These are phyloP conservation scores for Escarpia spicata DNA, from an alignment of 2,888 invertebrate genomes.

Conservation along the genomic window DNA sequence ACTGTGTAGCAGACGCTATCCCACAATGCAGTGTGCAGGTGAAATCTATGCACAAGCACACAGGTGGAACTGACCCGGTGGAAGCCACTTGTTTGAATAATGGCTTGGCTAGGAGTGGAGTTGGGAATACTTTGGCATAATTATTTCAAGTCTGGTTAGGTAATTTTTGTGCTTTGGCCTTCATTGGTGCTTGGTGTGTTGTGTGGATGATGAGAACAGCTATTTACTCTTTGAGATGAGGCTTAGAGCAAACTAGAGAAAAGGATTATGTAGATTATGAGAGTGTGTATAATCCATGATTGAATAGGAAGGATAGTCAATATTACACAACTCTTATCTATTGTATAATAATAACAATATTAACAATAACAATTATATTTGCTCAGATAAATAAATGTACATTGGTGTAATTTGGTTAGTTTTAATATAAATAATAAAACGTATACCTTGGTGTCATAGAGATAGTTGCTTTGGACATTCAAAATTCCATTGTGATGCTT, in stretches of 20 bases:
- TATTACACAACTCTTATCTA: not conserved
- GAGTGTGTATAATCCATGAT: not conserved
- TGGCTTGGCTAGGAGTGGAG: not conserved
- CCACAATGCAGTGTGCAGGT: not conserved
- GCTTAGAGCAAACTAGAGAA: not conserved
- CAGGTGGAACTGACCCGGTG: not conserved
- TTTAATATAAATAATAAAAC: too few relatives aligned
- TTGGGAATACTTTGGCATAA: not conserved
- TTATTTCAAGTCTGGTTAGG: not conserved
- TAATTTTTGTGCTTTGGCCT: not conserved
- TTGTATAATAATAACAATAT: not conserved
- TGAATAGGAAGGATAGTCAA: not conserved
- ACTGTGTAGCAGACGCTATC: conserved; percentile 4
- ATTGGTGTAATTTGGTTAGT: too few relatives aligned
- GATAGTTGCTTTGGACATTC: too few relatives aligned
- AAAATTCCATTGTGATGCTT: too few relatives aligned
- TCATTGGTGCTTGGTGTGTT: not conserved
- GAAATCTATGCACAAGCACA: not conserved
- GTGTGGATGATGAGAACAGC: not conserved
- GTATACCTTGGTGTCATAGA: too few relatives aligned
- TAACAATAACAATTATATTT: not conserved
- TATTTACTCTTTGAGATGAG: not conserved
- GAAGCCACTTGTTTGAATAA: not conserved
- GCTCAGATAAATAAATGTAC: not conserved
- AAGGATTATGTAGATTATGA: not conserved